Base-by-base conservation (phyloP, 1,140 invertebrate genomes). In the Battus philenor region DNA sequence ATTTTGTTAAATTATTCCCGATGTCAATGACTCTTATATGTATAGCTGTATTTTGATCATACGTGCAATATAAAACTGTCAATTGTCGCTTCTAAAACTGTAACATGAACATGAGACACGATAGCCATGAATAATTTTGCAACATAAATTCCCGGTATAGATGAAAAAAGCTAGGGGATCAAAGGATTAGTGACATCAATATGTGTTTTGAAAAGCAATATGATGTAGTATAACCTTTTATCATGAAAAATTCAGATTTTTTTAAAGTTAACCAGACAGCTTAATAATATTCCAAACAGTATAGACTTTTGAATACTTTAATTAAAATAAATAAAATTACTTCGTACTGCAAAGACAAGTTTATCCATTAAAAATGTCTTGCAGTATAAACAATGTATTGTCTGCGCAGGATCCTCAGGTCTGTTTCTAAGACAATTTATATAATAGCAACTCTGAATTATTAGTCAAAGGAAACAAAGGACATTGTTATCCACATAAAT, bases 401-500 rank as follows among this genome's bases (percentile, higher is more conserved):
- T 41, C 13, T 11, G 24, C 12, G 13, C 8, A 41, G 17, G 24
- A 41, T 29, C 24, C n/a, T 16, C 41, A 51, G 22, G 41, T 48
- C 27, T 32, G 44, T 46, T 41, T 56, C 46, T 44, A 27, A 26
- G 48, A 50, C 52, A 38, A 54, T 59, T 49, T 29, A 47, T 51
- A 52, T 49, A 62, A 63, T 60, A 56, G 57, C 56, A 48, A 46
- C 46, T 47, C 59, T 52, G 58, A 68, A 70, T 70, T 61, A 60
- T 49, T 56, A 53, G 57, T 61, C 54, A 61, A 76, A 76, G 59
- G 57, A 71, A 73, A 71, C 65, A 73, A 76, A 68, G 43, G 68
- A 44, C 59, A 61, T 71, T 71, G 72, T 73, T 74, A 67, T 67
- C 57, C 59, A 59, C 54, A 66, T 64, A 62, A 71, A 70, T 65